Base-by-base conservation (phyloP, 2,888 invertebrate species). In the Linyphia triangularis region DNA sequence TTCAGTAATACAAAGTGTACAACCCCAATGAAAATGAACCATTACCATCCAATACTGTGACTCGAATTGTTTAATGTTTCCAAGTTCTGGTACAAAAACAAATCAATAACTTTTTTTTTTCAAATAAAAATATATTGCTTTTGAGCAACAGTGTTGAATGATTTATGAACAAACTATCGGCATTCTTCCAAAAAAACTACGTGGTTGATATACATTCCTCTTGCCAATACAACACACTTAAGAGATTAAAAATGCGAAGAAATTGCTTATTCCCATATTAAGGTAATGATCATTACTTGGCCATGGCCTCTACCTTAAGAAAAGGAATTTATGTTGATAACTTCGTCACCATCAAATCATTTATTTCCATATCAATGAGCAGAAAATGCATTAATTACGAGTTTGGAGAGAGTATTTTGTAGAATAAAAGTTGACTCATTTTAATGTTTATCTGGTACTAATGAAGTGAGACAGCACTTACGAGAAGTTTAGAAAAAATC, bases 311-410 rank as follows among this genome's bases (percentile, higher is more conserved):
- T 30, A n/a, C 59, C 22, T 73, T 73, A 51, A 51, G 0, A 5
- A n/a, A 51, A 51, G 51, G 51, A 13, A 51, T 51, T 33, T 63
- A 63, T 63, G 13, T 24, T 63, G 4, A 22, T 4, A 51, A 22
- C 13, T n/a, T 16, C 13, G 57, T 0, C 28, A 19, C 28, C 13
- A 30, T 0, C 28, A 19, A n/a, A 9, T 73, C 57, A 73, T 73
- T 73, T 73, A 73, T 73, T 28, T 57, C n/a, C 72, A 51, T 16
- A 16, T 57, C 6, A 73, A 73, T 73, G 72, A 26, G 26, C 28
- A 73, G 10, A 51, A 24, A 28, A n/a, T 30, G 5, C 57, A 73
- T 51, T 73, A 51, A 73, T 73, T 73, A 28, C 40, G 16, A 7
- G 43, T 19, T 2, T 19, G 24, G 4, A 26, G 57, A 19, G 22